Base-by-base conservation (phyloP, 1,140 invertebrate species). In the Drosophila sulfurigaster region DNA sequence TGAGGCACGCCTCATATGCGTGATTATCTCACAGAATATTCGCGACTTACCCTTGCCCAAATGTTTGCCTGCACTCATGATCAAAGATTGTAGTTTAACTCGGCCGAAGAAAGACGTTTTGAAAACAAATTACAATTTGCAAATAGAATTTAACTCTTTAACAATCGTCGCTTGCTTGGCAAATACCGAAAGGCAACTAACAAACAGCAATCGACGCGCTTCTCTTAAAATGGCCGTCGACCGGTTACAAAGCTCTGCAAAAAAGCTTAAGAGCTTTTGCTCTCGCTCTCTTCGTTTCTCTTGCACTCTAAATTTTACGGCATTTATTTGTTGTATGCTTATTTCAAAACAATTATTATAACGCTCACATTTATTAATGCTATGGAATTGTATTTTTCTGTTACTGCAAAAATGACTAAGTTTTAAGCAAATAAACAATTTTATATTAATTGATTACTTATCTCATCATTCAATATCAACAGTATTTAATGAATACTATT, bases 61-160 rank as follows among this genome's bases (percentile, higher is more conserved):
- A 65, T 85, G 81, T 56, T 85, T 85, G 25, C 79, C 75, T 52
- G 78, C 35, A 38, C 75, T 81, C 85, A 89, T 89, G 2, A 10
- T 74, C 10, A 63, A 20, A 7, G 20, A 3, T 45, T 63, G 46
- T 25, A 56, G 51, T 56, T 72, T 48, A 32, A 73, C n/a, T 16
- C 13, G 30, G 1, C 46, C 67, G 35, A 71, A 71, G 13, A 52
- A 43, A 30, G 7, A 38, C 54, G 52, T 63, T 68, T 60, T 68
- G 38, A 30, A 60, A 56, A 51, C 16, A 15, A 28, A 16, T 30
- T 11, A 7, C 2, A 43, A 45, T 45, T 38, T 46, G 5, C 8
- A 8, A 13, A 43, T 15, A 46, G 10, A 35, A 51, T 8, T 0
- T 25, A 51, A 20, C 20, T 20, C 45, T n/a, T 35, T 1, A 28